A percentile compares a stretch with the other conserved stretches of the same genome.
Evolutionary conservation across 2,797 vertebrate species (phyloP).

Genomic region (Girardinus metallicus): DNA sequence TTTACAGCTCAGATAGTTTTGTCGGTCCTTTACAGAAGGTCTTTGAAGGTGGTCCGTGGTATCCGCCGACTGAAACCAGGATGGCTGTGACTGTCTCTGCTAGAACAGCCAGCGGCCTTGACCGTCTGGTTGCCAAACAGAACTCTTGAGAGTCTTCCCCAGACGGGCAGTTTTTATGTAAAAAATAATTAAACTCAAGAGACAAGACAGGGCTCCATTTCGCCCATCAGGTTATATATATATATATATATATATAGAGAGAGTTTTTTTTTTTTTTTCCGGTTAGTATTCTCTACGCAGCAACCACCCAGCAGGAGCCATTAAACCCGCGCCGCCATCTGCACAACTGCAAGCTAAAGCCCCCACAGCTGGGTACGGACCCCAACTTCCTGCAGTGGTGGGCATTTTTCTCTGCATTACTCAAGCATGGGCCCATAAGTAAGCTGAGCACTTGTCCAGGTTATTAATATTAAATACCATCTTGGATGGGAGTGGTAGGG

Average conservation of each 20-base stretch:
- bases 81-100: conserved; percentile 4
- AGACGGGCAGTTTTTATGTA: conserved; percentile 9
- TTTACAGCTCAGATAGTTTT: neutral
- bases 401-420: conserved; percentile 13
- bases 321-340: conserved; percentile 53
- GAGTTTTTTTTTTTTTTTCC: neutral
- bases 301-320: conserved; percentile 47
- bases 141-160: conserved; percentile 2
- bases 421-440: conserved; percentile 7
- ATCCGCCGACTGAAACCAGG: conserved; percentile 11
- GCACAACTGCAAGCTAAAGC: conserved; percentile 29
- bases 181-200: conserved; percentile 42
- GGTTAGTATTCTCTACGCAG: conserved; percentile 47
- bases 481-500: conserved; percentile 9
- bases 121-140: conserved; percentile 1
- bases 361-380: conserved; percentile 23
- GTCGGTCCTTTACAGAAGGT: neutral
- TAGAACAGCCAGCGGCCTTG: conserved; percentile 1
- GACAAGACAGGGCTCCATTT: conserved; percentile 22
- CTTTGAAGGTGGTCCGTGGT: neutral
- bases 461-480: conserved; percentile 33
- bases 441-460: conserved; percentile 8
- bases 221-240: conserved; percentile 19
- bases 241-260: conserved; percentile 17
- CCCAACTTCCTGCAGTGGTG: conserved; percentile 15